Percentiles rank a stretch among this genome's conserved stretches.
Evolutionary conservation across 2,797 vertebrate genomes (phyloP).

Genomic region (Ctenochaetus hawaiiensis): DNA sequence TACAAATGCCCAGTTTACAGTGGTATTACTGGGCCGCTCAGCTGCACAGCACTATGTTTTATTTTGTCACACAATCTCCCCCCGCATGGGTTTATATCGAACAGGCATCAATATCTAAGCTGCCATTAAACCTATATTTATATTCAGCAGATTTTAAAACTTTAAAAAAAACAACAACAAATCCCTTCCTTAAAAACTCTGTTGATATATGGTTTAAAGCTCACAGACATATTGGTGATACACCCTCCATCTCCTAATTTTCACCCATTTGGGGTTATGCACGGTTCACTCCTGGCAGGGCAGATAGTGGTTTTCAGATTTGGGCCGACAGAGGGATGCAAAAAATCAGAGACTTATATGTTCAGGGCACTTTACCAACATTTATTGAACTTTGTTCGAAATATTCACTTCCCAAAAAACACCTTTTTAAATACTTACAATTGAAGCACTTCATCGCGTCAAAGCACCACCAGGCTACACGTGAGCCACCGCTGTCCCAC

Average conservation of each 20-base stretch:
- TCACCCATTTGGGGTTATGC: constrained; percentile 5
- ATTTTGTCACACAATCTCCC: too few relatives aligned
- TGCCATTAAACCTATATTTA: too few relatives aligned
- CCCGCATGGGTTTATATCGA: too few relatives aligned
- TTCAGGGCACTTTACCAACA: background rate
- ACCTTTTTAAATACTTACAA: constrained; percentile 1
- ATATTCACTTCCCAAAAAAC: background rate
- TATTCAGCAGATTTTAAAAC: too few relatives aligned
- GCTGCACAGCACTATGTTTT: too few relatives aligned
- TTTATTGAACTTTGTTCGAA: background rate
- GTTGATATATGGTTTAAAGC: constrained; percentile 22
- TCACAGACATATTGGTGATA: constrained; percentile 19
- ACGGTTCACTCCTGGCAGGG: background rate
- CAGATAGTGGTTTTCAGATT: constrained; percentile 3
- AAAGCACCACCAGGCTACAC: background rate
- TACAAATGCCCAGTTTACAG: too few relatives aligned
- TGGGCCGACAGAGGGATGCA: background rate
- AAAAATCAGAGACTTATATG: constrained; percentile 21
- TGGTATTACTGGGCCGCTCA: too few relatives aligned
- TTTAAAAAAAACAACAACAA: too few relatives aligned
- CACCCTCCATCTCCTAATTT: constrained; percentile 13
- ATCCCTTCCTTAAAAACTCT: background rate
- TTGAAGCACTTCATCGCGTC: background rate
- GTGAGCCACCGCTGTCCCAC: too few relatives aligned
- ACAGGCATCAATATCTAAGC: too few relatives aligned